Evolutionary conservation across 1,140 invertebrate genomes (phyloP).

Genomic region (Grapholita molesta): DNA sequence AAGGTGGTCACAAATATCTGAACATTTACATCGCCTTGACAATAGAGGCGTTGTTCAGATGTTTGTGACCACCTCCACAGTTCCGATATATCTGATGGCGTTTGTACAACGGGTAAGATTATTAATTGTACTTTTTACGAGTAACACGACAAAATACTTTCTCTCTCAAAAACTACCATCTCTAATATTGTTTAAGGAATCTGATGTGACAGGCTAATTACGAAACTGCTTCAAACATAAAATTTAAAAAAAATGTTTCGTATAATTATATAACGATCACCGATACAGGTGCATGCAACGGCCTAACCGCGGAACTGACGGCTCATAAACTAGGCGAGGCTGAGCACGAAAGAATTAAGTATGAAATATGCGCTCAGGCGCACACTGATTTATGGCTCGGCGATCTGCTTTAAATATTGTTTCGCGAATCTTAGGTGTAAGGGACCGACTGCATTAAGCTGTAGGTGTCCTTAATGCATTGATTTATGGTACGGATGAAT

Average conservation of each 20-base stretch:
- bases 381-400: conserved; percentile 61
- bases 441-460: background rate
- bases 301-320: conserved; percentile 37
- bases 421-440: conserved; percentile 30
- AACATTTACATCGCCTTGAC: too few species aligned
- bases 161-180: too few species aligned
- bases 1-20: too few species aligned
- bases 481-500: background rate
- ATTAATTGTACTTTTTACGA: too few species aligned
- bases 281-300: conserved; percentile 40
- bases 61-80: too few species aligned
- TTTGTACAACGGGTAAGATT: too few species aligned
- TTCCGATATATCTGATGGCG: too few species aligned
- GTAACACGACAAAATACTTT: too few species aligned
- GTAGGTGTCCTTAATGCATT: background rate
- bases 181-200: too few species aligned
- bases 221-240: background rate
- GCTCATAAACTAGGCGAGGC: conserved; percentile 48
- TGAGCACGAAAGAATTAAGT: conserved; percentile 63
- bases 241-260: background rate
- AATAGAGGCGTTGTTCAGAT: too few species aligned
- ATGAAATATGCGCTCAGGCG: conserved; percentile 67
- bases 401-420: conserved; percentile 61
- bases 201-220: too few species aligned
- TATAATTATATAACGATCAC: conserved; percentile 18